Evolutionary conservation across 2,113 vertebrate genomes (phyloP).

Genomic region (Platichthys flesus): DNA sequence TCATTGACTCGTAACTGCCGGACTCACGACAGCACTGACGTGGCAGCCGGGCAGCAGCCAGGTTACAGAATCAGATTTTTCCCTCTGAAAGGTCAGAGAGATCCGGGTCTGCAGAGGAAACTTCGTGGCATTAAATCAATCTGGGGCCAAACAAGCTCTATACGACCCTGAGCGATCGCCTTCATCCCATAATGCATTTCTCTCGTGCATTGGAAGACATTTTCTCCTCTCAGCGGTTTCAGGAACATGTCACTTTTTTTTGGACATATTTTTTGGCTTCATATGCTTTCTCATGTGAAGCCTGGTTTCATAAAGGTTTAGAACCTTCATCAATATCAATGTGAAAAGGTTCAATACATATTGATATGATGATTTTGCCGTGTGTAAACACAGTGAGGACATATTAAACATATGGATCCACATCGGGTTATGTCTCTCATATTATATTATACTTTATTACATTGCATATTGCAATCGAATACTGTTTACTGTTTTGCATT

Average conservation of each 20-base stretch:
- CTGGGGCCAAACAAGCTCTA: slow-evolving; percentile 26
- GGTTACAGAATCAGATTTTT: slow-evolving; percentile 45
- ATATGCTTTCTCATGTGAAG: slow-evolving; percentile 8
- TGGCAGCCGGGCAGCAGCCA: slow-evolving; percentile 37
- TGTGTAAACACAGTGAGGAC: too few species aligned
- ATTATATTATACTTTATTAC: too few species aligned
- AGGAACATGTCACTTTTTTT: not conserved
- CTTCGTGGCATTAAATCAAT: slow-evolving; percentile 57
- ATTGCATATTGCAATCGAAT: too few species aligned
- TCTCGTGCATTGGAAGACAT: slow-evolving; percentile 12
- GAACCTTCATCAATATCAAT: too few species aligned
- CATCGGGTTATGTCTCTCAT: too few species aligned
- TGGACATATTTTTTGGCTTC: too few species aligned
- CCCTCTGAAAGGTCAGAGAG: slow-evolving; percentile 56
- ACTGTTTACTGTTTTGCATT: too few species aligned
- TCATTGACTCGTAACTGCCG: slow-evolving; percentile 31
- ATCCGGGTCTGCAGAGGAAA: slow-evolving; percentile 31
- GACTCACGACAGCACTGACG: slow-evolving; percentile 7
- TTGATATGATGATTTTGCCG: too few species aligned
- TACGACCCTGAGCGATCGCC: slow-evolving; percentile 40
- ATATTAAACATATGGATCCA: too few species aligned
- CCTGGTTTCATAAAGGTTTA: slow-evolving; percentile 10
- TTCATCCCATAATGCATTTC: slow-evolving; percentile 36
- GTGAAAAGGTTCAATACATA: too few species aligned
- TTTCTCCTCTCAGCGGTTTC: slow-evolving; percentile 2